Percentiles rank a stretch among this genome's conserved stretches.
phyloP scores from a whole-genome alignment of 1,140 invertebrate genomes.

The Platyscapa corneri region DNA sequence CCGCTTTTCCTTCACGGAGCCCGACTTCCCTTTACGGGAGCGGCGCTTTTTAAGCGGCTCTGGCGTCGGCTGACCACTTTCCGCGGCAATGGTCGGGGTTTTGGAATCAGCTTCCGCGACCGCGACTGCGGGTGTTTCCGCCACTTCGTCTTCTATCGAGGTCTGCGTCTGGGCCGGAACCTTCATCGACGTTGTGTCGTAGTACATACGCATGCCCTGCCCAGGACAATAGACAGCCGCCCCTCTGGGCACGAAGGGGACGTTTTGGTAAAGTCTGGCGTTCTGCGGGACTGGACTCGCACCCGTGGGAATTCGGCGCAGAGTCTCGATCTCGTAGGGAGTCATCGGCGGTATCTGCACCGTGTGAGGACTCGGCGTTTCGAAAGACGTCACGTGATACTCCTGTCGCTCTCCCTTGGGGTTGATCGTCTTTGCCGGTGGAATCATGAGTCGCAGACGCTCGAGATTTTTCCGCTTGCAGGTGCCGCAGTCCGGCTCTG shows the following conservation, averaged over 20 bases:
- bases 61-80: slow-evolving; percentile 22
- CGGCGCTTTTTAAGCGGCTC: slow-evolving; percentile 40
- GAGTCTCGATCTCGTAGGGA: slow-evolving; percentile 57
- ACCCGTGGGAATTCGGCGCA: slow-evolving; percentile 57
- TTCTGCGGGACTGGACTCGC: slow-evolving; percentile 52
- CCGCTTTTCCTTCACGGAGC: slow-evolving; percentile 25
- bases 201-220: slow-evolving; percentile 58
- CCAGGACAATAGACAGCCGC: slow-evolving; percentile 46
- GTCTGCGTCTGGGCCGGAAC: slow-evolving; percentile 66
- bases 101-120: neutral
- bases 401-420: slow-evolving; percentile 50
- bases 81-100: neutral
- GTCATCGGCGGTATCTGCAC: slow-evolving; percentile 60
- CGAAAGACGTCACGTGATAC: slow-evolving; percentile 70
- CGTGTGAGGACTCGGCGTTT: slow-evolving; percentile 66
- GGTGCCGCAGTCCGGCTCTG: slow-evolving; percentile 42
- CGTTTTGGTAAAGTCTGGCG: slow-evolving; percentile 59
- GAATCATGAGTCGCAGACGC: slow-evolving; percentile 42
- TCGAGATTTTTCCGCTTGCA: slow-evolving; percentile 45
- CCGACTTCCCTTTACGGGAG: slow-evolving; percentile 43
- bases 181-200: slow-evolving; percentile 60
- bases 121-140: neutral
- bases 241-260: slow-evolving; percentile 57
- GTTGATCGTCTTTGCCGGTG: slow-evolving; percentile 16
- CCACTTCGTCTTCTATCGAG: slow-evolving; percentile 58